Conservation (phyloP, 1,140 invertebrate species). For the Drosophila nannoptera region DNA sequence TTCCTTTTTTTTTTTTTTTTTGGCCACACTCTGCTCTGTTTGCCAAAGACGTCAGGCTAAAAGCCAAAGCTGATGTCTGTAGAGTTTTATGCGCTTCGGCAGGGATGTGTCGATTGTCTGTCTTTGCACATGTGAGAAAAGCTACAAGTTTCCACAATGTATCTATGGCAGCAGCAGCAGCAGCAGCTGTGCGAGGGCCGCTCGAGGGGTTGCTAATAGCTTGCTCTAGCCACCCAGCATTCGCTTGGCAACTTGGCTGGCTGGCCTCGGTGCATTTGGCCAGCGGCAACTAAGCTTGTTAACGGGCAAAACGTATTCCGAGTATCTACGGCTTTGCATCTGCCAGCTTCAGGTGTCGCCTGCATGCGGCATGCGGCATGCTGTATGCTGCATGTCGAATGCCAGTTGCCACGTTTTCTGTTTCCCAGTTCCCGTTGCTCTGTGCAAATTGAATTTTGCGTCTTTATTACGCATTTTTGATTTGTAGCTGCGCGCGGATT, state of each 20-base stretch:
- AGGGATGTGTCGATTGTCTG: slow-evolving; percentile 46
- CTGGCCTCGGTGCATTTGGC: slow-evolving; percentile 2
- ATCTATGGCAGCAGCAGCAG: slow-evolving; percentile 1
- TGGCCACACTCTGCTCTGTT: slow-evolving; percentile 27
- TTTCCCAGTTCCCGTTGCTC: slow-evolving; percentile 21
- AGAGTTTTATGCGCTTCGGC: slow-evolving; percentile 30
- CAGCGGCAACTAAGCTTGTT: slow-evolving; percentile 30
- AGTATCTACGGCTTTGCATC: slow-evolving; percentile 45
- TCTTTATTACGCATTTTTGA: slow-evolving; percentile 77
- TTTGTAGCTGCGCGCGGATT: slow-evolving; percentile 57
- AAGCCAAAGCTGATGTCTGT: slow-evolving; percentile 45
- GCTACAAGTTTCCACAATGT: slow-evolving; percentile 28
- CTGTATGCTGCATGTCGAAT: too few relatives aligned
- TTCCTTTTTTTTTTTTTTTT: background rate
- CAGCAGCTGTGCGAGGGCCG: slow-evolving; percentile 24
- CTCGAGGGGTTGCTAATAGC: background rate
- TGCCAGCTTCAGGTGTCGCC: slow-evolving; percentile 69
- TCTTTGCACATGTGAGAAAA: slow-evolving; percentile 35
- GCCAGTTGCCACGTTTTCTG: slow-evolving; percentile 35
- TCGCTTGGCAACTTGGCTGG: background rate
- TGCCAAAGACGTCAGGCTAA: slow-evolving; percentile 26
- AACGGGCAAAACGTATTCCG: slow-evolving; percentile 41
- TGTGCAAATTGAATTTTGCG: slow-evolving; percentile 69
- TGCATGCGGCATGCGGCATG: too few relatives aligned
- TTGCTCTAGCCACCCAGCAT: background rate